Conservation (phyloP, 2,888 invertebrate species). For the Caenorhabditis wallacei region DNA sequence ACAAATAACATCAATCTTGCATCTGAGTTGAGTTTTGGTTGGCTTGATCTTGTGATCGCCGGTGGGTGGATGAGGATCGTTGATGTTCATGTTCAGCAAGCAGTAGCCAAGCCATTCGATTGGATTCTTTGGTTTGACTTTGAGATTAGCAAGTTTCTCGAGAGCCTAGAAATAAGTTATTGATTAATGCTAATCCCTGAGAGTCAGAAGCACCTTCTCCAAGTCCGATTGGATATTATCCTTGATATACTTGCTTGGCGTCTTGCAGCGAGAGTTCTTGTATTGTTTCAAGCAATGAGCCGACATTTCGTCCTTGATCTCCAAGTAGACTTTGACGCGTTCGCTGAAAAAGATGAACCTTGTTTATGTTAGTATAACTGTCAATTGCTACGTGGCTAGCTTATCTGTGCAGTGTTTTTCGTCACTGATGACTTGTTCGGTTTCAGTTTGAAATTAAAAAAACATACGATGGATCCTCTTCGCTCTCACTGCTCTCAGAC, state of each 20-base stretch:
- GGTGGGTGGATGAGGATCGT: background rate
- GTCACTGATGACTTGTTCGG: no score
- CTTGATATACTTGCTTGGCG: constrained; percentile 1
- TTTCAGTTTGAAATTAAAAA: background rate
- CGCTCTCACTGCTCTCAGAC: constrained; percentile 29
- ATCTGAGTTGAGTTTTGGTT: background rate
- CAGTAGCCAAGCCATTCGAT: constrained; percentile 41
- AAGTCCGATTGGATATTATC: background rate
- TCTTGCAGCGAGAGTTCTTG: background rate
- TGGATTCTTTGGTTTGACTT: constrained; percentile 25
- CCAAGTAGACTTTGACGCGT: background rate
- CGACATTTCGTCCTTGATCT: background rate
- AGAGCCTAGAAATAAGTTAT: constrained; percentile 43
- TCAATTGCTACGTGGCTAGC: no score
- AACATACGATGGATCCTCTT: constrained; percentile 1
- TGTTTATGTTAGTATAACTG: no score
- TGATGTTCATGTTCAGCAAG: constrained; percentile 21
- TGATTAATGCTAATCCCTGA: background rate
- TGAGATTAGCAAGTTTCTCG: constrained; percentile 31
- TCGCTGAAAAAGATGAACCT: constrained; percentile 25
- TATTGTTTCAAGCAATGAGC: background rate
- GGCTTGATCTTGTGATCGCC: constrained; percentile 2
- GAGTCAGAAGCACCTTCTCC: background rate
- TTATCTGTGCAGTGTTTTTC: no score
- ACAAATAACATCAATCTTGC: background rate